These are phyloP conservation scores for Burhinus oedicnemus DNA, from an alignment of 2,113 vertebrate genomes.

Conservation along the genomic window DNA sequence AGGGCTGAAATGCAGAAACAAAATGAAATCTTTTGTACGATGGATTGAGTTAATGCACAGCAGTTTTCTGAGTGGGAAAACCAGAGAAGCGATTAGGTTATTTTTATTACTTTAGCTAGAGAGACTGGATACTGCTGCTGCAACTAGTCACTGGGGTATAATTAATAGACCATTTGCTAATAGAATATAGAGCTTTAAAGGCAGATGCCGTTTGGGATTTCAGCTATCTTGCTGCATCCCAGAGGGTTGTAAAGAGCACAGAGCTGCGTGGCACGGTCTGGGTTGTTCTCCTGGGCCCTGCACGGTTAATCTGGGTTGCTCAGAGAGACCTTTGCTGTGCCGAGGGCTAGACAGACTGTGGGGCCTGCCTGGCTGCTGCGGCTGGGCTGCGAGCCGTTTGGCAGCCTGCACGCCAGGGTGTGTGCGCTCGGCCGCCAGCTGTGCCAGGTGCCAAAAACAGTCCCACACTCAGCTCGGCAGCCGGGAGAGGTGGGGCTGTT, in stretches of 20 bases:
- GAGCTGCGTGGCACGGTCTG: fast-evolving
- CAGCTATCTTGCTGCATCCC: background rate
- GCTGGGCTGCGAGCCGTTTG: background rate
- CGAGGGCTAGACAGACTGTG: background rate
- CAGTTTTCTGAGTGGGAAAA: conserved; percentile 48
- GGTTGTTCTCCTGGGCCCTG: background rate
- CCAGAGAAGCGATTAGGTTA: background rate
- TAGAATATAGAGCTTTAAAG: background rate
- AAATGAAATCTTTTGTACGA: conserved; percentile 27
- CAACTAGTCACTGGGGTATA: conserved; percentile 4
- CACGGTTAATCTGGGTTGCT: background rate
- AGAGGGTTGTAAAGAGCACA: background rate
- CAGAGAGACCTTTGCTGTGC: background rate
- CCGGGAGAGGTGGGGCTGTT: background rate
- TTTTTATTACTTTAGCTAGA: conserved; percentile 50
- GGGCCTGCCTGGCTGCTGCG: background rate
- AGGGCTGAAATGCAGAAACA: conserved; percentile 39
- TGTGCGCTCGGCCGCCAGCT: fast-evolving
- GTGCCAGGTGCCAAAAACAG: background rate
- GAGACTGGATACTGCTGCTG: background rate
- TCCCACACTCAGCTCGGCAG: background rate
- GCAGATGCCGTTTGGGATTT: background rate
- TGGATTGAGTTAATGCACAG: conserved; percentile 37
- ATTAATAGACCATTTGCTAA: conserved; percentile 21
- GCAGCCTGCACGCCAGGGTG: background rate